These are phyloP conservation scores for Gulo gulo DNA, from an alignment of 2,113 vertebrate genomes.

Conservation along the genomic window DNA sequence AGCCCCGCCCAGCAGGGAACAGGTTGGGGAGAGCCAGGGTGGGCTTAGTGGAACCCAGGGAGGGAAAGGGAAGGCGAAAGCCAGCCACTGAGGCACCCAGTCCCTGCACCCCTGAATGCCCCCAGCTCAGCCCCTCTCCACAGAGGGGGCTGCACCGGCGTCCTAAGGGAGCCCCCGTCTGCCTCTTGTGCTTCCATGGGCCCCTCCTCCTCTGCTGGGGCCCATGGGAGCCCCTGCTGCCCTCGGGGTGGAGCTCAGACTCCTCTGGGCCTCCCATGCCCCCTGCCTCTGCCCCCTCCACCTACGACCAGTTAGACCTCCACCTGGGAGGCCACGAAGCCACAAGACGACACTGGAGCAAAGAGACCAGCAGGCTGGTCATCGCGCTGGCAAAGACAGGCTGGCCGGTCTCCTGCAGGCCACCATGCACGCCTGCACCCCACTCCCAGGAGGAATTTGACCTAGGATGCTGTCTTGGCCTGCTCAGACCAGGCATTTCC, in stretches of 20 bases:
- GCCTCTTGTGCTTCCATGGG: background rate
- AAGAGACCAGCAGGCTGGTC: no score
- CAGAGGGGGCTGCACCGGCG: background rate
- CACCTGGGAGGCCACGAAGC: background rate
- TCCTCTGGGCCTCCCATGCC: background rate
- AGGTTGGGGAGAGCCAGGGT: background rate
- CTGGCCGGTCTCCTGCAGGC: background rate
- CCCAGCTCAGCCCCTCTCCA: background rate
- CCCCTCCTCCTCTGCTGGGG: background rate
- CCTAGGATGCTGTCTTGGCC: background rate
- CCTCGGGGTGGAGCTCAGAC: background rate
- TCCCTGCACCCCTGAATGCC: background rate
- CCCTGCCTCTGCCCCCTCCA: no score
- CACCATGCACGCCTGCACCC: no score
- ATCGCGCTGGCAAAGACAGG: rapidly evolving
- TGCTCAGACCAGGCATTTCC: background rate
- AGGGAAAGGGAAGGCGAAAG: no score
- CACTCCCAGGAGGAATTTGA: background rate
- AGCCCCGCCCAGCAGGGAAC: background rate
- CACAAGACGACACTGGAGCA: background rate
- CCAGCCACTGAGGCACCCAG: background rate
- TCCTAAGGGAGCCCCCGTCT: background rate
- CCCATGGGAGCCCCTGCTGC: background rate
- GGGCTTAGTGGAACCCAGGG: no score
- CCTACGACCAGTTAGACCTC: background rate